phyloP scores from a whole-genome alignment of 1,140 invertebrate genomes.

The Hylyphantes graminicola region DNA sequence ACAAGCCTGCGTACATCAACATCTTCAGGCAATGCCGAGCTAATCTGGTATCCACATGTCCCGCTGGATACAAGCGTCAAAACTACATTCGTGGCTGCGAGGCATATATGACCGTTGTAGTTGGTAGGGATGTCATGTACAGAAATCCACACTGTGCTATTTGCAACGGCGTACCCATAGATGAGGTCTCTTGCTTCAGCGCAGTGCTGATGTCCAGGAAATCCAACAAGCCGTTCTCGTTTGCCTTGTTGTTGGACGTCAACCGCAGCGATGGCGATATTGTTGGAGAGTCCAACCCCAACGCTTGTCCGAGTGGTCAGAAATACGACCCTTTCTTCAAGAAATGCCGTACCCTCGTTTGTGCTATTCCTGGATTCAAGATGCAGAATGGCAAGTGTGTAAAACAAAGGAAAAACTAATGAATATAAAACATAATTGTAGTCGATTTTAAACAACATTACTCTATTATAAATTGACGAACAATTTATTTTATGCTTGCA shows the following conservation, averaged over 20 bases:
- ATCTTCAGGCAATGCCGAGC: neutral
- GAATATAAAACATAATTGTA: too few relatives aligned
- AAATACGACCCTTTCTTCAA: slow-evolving; percentile 72
- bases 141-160: slow-evolving; percentile 54
- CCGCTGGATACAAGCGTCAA: neutral
- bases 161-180: slow-evolving; percentile 20
- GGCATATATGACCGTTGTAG: slow-evolving; percentile 13
- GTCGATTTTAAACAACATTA: too few relatives aligned
- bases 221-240: slow-evolving; percentile 23
- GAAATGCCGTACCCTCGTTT: slow-evolving; percentile 69
- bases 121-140: neutral
- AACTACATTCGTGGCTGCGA: neutral
- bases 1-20: neutral
- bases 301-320: slow-evolving; percentile 60
- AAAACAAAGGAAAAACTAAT: neutral
- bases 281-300: neutral
- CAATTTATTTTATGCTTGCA: too few relatives aligned
- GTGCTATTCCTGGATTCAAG: slow-evolving; percentile 50
- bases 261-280: slow-evolving; percentile 33
- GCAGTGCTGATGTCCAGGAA: neutral
- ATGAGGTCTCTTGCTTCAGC: neutral
- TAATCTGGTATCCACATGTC: slow-evolving; percentile 14
- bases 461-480: too few relatives aligned
- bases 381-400: slow-evolving; percentile 30
- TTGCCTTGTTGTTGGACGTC: slow-evolving; percentile 46